Conservation (phyloP, 1,140 invertebrate genomes). For the Lordiphosa mommai region DNA sequence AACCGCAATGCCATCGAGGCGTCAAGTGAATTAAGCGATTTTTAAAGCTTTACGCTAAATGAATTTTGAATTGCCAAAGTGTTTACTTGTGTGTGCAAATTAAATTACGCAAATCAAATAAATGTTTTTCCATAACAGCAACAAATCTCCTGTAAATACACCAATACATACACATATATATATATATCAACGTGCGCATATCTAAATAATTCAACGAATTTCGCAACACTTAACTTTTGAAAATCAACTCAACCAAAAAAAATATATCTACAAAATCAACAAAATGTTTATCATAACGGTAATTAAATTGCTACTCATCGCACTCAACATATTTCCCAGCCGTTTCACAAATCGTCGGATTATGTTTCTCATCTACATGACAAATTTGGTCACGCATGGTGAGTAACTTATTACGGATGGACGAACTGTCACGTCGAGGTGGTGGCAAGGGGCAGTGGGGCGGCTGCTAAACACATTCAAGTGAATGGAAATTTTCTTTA, state of each 20-base stretch:
- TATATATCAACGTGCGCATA: slow-evolving; percentile 5
- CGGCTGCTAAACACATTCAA: no score
- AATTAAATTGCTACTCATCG: slow-evolving; percentile 78
- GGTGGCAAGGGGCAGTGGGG: no score
- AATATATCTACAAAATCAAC: slow-evolving; percentile 17
- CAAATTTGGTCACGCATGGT: slow-evolving; percentile 78
- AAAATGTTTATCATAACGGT: slow-evolving; percentile 79
- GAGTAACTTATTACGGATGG: slow-evolving; percentile 21
- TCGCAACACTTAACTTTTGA: slow-evolving; percentile 1
- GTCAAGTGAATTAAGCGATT: slow-evolving; percentile 76
- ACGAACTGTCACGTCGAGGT: no score
- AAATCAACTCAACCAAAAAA: slow-evolving; percentile 27
- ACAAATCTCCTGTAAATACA: slow-evolving; percentile 18
- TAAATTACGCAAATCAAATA: slow-evolving; percentile 76
- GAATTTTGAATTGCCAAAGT: slow-evolving; percentile 71
- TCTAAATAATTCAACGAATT: slow-evolving; percentile 43
- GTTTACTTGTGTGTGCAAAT: slow-evolving; percentile 70
- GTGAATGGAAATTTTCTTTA: no score
- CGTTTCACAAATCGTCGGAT: slow-evolving; percentile 78
- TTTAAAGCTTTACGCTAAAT: slow-evolving; percentile 77
- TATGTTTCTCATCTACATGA: slow-evolving; percentile 78
- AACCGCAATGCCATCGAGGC: slow-evolving; percentile 48
- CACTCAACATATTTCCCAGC: slow-evolving; percentile 78
- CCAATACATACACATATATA: slow-evolving; percentile 11
- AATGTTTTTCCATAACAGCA: slow-evolving; percentile 46